Conservation (phyloP, 2,113 vertebrate species). For the Phaethon lepturus region DNA sequence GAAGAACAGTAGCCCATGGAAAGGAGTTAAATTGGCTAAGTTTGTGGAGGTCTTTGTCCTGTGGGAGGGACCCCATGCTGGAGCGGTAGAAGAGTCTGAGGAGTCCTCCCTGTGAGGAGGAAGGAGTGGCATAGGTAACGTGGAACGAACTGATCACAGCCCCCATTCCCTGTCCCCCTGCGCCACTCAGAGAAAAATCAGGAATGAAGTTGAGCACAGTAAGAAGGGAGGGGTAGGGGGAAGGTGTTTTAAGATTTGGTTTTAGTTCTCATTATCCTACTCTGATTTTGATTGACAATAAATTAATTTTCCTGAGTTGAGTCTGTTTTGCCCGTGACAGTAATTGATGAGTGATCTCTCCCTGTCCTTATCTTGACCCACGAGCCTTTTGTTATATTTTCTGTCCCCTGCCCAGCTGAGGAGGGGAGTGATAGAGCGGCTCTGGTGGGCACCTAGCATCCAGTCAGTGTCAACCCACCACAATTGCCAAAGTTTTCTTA, state of each 20-base stretch:
- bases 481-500: neutral
- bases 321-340: too few relatives aligned
- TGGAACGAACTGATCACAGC: neutral
- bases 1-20: neutral
- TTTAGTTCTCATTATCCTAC: too few relatives aligned
- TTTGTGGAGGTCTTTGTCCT: neutral
- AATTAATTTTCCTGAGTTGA: too few relatives aligned
- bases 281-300: too few relatives aligned
- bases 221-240: neutral
- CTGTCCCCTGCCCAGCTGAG: neutral
- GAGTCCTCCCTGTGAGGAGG: neutral
- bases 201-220: neutral
- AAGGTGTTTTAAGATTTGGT: too few relatives aligned
- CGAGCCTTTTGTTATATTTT: neutral
- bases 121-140: too few relatives aligned
- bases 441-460: neutral
- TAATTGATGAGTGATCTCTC: too few relatives aligned
- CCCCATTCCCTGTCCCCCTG: neutral
- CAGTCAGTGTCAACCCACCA: neutral
- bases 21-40: neutral
- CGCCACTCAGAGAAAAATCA: rapidly evolving
- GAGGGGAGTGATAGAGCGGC: neutral
- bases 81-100: neutral
- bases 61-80: neutral
- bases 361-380: too few relatives aligned